These are phyloP conservation scores for Nudaria mundana DNA, from an alignment of 2,888 invertebrate genomes.

Conservation along the genomic window DNA sequence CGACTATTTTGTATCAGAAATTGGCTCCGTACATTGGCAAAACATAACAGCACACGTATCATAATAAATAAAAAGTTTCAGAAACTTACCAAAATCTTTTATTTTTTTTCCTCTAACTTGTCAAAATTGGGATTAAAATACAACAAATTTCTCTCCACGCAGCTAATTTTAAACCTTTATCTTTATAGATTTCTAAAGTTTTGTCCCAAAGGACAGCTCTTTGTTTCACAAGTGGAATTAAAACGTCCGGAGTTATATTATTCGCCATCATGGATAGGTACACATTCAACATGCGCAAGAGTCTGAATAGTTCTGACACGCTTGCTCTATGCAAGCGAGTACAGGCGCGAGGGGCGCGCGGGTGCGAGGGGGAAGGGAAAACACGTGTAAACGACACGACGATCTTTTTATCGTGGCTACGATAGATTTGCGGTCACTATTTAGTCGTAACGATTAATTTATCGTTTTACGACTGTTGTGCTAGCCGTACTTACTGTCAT, in stretches of 20 bases:
- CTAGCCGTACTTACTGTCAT: no score
- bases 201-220: conserved; percentile 8
- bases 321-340: neutral
- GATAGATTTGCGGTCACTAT: neutral
- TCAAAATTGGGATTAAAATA: conserved; percentile 11
- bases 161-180: conserved; percentile 10
- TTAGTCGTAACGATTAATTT: neutral
- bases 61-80: conserved; percentile 5
- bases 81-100: conserved; percentile 4
- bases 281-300: conserved; percentile 7
- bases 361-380: conserved; percentile 8
- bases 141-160: conserved; percentile 20
- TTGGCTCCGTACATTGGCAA: conserved; percentile 5
- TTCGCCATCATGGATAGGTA: conserved; percentile 7
- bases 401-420: neutral
- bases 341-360: conserved; percentile 6
- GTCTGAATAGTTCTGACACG: conserved; percentile 1
- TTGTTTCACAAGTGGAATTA: conserved; percentile 17
- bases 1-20: conserved; percentile 5
- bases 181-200: conserved; percentile 4
- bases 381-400: conserved; percentile 1
- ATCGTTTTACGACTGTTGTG: neutral
- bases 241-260: conserved; percentile 13
- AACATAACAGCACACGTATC: neutral
- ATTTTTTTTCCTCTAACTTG: conserved; percentile 3